Percentiles rank a stretch among this genome's conserved stretches.
Conservation (phyloP, 2,797 vertebrate genomes). For the Acipenser oxyrinchus region DNA sequence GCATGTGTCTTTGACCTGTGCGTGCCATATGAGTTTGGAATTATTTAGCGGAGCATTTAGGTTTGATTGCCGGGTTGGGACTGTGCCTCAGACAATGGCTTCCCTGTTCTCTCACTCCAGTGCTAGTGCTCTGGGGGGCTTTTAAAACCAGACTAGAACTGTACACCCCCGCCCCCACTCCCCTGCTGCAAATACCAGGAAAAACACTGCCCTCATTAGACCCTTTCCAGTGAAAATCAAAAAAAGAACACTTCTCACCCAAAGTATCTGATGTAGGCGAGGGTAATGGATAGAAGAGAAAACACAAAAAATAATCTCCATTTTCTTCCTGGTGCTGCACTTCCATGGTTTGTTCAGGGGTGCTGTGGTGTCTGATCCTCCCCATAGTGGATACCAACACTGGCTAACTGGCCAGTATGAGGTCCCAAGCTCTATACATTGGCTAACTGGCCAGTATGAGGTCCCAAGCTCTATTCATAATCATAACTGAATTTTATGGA, state of each 20-base stretch:
- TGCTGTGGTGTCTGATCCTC: no score
- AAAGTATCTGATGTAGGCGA: no score
- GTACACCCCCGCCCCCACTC: slow-evolving; percentile 16
- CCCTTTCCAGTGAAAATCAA: neutral
- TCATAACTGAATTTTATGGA: no score
- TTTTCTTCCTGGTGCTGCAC: no score
- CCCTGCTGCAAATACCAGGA: slow-evolving; percentile 6
- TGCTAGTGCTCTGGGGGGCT: slow-evolving; percentile 54
- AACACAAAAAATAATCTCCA: no score
- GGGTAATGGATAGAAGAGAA: no score
- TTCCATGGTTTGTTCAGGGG: no score
- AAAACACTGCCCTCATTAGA: neutral
- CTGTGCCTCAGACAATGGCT: slow-evolving; percentile 60
- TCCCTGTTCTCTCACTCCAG: slow-evolving; percentile 64
- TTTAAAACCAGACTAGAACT: slow-evolving; percentile 32
- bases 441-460: no score
- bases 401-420: no score
- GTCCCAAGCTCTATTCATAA: no score
- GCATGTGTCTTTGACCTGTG: neutral
- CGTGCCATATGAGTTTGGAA: slow-evolving; percentile 45
- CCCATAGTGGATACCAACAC: no score
- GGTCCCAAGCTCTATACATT: no score
- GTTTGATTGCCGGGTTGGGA: slow-evolving; percentile 68
- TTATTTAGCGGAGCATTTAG: slow-evolving; percentile 63
- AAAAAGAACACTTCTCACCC: neutral